These are phyloP conservation scores for Drosophila arizonae DNA, from an alignment of 1,140 invertebrate genomes.

Conservation along the genomic window DNA sequence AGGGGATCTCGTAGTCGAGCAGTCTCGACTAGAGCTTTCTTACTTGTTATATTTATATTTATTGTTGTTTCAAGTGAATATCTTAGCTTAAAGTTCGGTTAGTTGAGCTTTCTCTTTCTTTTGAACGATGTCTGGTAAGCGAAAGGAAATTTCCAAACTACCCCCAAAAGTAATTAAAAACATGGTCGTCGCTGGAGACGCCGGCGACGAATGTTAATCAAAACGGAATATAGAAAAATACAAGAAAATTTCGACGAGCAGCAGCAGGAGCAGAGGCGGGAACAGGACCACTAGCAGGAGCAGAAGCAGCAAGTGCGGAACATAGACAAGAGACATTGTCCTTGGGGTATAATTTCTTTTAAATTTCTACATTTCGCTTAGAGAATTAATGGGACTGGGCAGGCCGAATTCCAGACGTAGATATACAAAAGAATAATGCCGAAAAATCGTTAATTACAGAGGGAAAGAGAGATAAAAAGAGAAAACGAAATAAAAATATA, in stretches of 20 bases:
- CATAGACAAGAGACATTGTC: slow-evolving; percentile 55
- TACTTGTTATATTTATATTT: too few relatives aligned
- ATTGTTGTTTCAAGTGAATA: slow-evolving; percentile 3
- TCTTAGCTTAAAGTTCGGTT: slow-evolving; percentile 48
- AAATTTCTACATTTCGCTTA: slow-evolving; percentile 63
- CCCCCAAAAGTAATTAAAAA: slow-evolving; percentile 80
- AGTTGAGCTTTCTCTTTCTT: slow-evolving; percentile 29
- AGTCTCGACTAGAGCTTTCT: too few relatives aligned
- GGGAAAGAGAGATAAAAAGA: neutral
- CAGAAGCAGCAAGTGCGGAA: neutral
- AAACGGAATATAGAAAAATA: slow-evolving; percentile 69
- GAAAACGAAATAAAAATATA: neutral
- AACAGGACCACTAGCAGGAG: neutral
- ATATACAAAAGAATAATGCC: slow-evolving; percentile 3
- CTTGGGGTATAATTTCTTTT: slow-evolving; percentile 79
- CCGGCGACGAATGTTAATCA: slow-evolving; percentile 70
- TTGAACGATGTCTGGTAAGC: slow-evolving; percentile 18
- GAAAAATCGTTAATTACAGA: slow-evolving; percentile 14
- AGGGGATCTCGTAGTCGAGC: too few relatives aligned
- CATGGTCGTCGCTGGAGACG: slow-evolving; percentile 53
- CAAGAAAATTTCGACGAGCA: slow-evolving; percentile 40
- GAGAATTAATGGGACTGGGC: slow-evolving; percentile 26
- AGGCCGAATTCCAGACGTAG: slow-evolving; percentile 16
- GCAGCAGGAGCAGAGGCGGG: neutral
- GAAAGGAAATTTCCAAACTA: slow-evolving; percentile 60